Evolutionary conservation across 1,140 invertebrate genomes (phyloP), one percentile per base, ranked within the genome.

Genomic region (Doryteuthis pealeii): DNA sequence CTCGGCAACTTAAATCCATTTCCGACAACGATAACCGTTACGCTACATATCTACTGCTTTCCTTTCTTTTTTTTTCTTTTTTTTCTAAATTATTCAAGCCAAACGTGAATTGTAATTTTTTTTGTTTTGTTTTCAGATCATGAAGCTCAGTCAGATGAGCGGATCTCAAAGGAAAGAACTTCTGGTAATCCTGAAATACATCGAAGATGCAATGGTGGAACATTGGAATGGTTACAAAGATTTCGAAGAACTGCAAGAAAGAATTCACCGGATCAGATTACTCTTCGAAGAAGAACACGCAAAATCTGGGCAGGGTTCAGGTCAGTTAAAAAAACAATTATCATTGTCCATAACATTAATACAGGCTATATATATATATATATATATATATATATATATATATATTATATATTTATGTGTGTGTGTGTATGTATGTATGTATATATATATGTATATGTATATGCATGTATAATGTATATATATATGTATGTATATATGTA

Each of bases 141-240:
- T 40, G 10, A 40, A 40, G 10, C 35, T 40, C 3, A 40, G 35
- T 40, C 35, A 40, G 35, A 40, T 40, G 35, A 40, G 4, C 35
- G 35, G 10, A 40, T 40, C 35, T n/a, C 33, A 67, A 33, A 69
- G 72, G 31, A 68, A 70, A 32, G 79, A 83, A 35, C 74, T 85
- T 26, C 62, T 83, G 10, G 62, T 77, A 10, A 74, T 85, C 2
- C 73, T 85, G 22, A 68, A 81, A 15, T 75, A 78, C 40, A 80
- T 85, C 40, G 84, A 85, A 58, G 78, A 78, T 1, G 80, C 79
- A 6, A 73, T 85, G 26, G n/a, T 74, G 49, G 76, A 80, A 65
- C 77, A 85, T 74, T 86, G 85, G 85, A 79, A 77, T 45, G 84
- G 78, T 18, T 85, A 85, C 76, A 76, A 79, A 10, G 83, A 84